These are phyloP conservation scores for Xyrauchen texanus DNA, from an alignment of 2,113 vertebrate genomes.

Conservation along the genomic window DNA sequence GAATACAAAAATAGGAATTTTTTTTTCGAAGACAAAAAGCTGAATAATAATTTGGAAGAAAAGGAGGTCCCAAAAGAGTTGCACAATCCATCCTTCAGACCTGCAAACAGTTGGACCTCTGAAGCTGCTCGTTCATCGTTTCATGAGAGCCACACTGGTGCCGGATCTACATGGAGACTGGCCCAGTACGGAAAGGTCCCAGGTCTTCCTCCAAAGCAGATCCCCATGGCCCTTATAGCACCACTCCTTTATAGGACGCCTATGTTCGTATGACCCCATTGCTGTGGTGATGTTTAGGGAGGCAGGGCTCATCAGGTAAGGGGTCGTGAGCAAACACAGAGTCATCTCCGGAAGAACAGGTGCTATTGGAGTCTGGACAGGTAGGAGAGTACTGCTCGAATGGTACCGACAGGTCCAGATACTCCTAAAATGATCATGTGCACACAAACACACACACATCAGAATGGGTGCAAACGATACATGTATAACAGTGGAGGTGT, in stretches of 20 bases:
- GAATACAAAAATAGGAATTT: conserved; percentile 78
- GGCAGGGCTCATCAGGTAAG: conserved; percentile 86
- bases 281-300: conserved; percentile 79
- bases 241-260: conserved; percentile 31
- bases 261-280: conserved; percentile 82
- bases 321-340: conserved; percentile 94
- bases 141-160: not conserved
- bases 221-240: no score
- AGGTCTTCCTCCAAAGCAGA: not conserved
- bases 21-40: conserved; percentile 58
- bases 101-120: not conserved
- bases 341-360: conserved; percentile 93
- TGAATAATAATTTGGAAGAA: conserved; percentile 61
- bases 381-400: conserved; percentile 96
- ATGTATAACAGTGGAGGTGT: no score
- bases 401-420: conserved; percentile 92
- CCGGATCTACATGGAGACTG: no score
- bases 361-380: conserved; percentile 92
- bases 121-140: not conserved
- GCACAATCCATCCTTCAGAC: conserved; percentile 29
- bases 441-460: not conserved
- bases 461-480: conserved; percentile 20
- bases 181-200: not conserved
- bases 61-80: conserved; percentile 31
- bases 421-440: conserved; percentile 73